phyloP scores from a whole-genome alignment of 2,888 invertebrate species.

The Thysanoteuthis rhombus region DNA sequence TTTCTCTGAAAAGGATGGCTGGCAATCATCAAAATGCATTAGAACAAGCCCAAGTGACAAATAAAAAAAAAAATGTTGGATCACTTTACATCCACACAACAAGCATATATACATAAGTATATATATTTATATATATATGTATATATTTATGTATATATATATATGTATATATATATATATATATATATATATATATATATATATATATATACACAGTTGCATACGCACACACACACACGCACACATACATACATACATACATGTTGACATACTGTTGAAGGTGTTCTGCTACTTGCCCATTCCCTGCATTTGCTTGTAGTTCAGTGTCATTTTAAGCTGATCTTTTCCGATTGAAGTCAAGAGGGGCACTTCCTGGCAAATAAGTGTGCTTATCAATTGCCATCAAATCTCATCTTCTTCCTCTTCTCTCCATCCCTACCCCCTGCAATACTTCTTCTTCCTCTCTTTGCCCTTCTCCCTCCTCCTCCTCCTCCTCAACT shows the following conservation, averaged over 20 bases:
- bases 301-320: neutral
- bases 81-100: too few relatives aligned
- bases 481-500: neutral
- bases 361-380: conserved; percentile 12
- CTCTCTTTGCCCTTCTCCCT: neutral
- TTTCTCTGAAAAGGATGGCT: too few relatives aligned
- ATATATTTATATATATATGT: neutral
- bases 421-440: neutral
- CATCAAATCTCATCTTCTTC: neutral
- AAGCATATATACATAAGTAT: neutral
- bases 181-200: neutral
- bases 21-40: too few relatives aligned
- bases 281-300: neutral
- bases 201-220: neutral
- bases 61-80: too few relatives aligned
- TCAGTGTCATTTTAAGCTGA: neutral
- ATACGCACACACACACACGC: neutral
- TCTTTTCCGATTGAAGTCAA: neutral
- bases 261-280: too few relatives aligned
- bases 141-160: neutral
- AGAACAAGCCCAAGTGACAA: too few relatives aligned
- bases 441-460: neutral
- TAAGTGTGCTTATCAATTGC: neutral
- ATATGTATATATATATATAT: neutral
- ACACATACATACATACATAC: too few relatives aligned